Base-by-base conservation (phyloP, 1,140 invertebrate genomes). In the Aphis craccivora region DNA sequence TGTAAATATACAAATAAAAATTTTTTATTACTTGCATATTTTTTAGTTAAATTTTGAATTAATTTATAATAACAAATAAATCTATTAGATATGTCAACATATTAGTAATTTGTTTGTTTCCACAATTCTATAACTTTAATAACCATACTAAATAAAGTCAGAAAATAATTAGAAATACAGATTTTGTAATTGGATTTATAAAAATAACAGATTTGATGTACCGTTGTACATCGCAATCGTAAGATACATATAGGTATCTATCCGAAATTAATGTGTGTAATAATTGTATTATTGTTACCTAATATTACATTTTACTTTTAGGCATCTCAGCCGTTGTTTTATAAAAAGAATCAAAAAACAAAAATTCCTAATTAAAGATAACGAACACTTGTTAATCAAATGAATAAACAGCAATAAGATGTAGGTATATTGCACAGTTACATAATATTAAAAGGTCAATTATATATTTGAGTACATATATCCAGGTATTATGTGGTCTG, bases 291-390 rank as follows among this genome's bases (percentile, higher is more conserved):
- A 18, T n/a, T 67, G 30, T 67, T 8, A n/a, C n/a, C n/a, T n/a
- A n/a, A 18, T 76, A n/a, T 76, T 18, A n/a, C 18, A 76, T 18
- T 76, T 76, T n/a, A 14, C 18, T 76, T 76, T 76, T 76, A n/a
- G 30, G 30, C 18, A 76, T 76, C 14, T n/a, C n/a, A 18, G 18
- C 60, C 60, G 30, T 76, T 76, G 5, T 76, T 67, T n/a, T 67
- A 67, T n/a, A n/a, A 76, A 76, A 76, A 76, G n/a, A 76, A 76
- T 76, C 60, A 76, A 76, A 76, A 67, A 76, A 76, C n/a, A 76
- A 76, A 67, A 76, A 76, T 76, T 76, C 60, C 60, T 76, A 6
- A 67, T 67, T 67, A n/a, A 35, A 76, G 30, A 76, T 76, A 76
- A 76, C 60, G 14, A 76, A 76, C 30, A 76, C n/a, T 76, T 76